Percentiles rank a stretch among this genome's conserved stretches.
Evolutionary conservation across 1,140 invertebrate genomes (phyloP).

Genomic region (Homarus americanus): DNA sequence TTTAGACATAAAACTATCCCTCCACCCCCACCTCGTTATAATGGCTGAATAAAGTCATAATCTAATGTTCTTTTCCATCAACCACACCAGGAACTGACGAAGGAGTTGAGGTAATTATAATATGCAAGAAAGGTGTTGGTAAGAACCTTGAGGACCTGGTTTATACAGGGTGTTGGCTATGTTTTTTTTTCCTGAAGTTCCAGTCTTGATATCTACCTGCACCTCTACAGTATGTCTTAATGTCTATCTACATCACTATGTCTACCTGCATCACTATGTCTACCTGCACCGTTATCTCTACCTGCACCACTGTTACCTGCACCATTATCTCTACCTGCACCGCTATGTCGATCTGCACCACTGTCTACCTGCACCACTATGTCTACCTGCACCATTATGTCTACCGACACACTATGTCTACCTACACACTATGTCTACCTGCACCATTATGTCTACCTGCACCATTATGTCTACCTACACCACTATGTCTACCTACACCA

Average conservation of each 20-base stretch:
- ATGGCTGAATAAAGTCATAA: background rate
- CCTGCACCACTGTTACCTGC: background rate
- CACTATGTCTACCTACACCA: background rate
- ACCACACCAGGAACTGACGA: background rate
- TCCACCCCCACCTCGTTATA: background rate
- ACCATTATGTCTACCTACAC: too few relatives aligned
- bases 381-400: background rate
- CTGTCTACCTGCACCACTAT: background rate
- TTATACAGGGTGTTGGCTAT: background rate
- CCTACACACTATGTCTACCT: too few relatives aligned
- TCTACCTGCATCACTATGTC: background rate
- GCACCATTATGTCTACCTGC: too few relatives aligned
- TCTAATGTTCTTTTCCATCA: background rate
- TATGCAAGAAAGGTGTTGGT: background rate
- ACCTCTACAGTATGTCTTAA: too few relatives aligned
- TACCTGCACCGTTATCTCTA: background rate
- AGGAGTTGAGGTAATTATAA: background rate
- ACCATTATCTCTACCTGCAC: too few relatives aligned
- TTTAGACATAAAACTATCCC: background rate
- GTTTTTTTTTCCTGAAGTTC: background rate
- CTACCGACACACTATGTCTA: background rate
- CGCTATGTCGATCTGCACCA: too few relatives aligned
- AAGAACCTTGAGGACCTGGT: background rate
- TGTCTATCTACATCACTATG: background rate
- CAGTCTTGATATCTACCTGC: background rate